Percentiles rank a stretch among this genome's conserved stretches.
Conservation (phyloP, 2,113 vertebrate species). For the Trematomus loennbergii region DNA sequence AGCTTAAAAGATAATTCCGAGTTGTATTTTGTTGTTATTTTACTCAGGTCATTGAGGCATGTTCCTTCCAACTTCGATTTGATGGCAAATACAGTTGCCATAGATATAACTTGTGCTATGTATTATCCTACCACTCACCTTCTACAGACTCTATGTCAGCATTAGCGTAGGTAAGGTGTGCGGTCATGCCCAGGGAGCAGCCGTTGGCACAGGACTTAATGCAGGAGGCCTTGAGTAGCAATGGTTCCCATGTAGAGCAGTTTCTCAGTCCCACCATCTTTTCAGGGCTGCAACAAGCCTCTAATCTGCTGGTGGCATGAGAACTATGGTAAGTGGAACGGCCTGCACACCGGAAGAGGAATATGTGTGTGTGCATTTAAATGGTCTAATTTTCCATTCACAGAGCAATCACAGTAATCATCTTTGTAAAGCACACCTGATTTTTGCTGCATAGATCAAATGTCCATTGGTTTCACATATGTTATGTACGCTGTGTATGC, state of each 20-base stretch:
- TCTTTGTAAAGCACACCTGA: conserved; percentile 2
- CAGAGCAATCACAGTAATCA: conserved; percentile 13
- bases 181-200: conserved; percentile 90
- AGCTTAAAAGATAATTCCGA: not conserved
- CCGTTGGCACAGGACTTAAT: conserved; percentile 94
- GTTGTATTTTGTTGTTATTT: too few species aligned
- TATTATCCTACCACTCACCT: conserved; percentile 81
- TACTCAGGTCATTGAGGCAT: too few species aligned
- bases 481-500: not conserved
- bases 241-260: conserved; percentile 90
- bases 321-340: conserved; percentile 33
- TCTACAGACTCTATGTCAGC: conserved; percentile 88
- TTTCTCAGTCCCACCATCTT: conserved; percentile 94
- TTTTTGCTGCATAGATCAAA: conserved; percentile 19
- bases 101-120: not conserved
- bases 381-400: conserved; percentile 55
- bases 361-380: conserved; percentile 65
- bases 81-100: not conserved
- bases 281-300: conserved; percentile 17
- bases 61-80: not conserved
- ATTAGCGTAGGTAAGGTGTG: conserved; percentile 91
- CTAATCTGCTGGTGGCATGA: conserved; percentile 29
- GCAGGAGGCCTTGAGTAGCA: conserved; percentile 91
- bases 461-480: not conserved
- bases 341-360: conserved; percentile 9